Conservation (phyloP, 92 coral and sea anemone species). For the Micromussa lordhowensis region DNA sequence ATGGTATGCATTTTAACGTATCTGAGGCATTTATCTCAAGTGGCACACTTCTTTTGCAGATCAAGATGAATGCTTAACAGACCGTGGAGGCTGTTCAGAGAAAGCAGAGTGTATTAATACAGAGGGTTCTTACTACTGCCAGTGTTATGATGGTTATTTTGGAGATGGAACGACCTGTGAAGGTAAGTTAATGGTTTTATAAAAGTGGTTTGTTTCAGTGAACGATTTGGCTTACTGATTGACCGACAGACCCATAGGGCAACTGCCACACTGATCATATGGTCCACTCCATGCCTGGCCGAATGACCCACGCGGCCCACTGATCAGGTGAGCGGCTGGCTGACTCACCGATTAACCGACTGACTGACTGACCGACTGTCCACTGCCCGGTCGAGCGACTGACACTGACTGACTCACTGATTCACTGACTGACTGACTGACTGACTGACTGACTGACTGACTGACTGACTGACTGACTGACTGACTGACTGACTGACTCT, state of each 20-base stretch:
- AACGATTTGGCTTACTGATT: background rate
- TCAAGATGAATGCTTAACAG: slow-evolving; percentile 37
- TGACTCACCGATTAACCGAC: background rate
- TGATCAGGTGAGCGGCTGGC: background rate
- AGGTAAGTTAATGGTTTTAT: slow-evolving; percentile 45
- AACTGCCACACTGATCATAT: no score
- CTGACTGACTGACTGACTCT: background rate
- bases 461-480: background rate
- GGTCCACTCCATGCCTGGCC: background rate
- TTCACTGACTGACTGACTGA: background rate
- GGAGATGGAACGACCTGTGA: slow-evolving; percentile 72
- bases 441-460: background rate
- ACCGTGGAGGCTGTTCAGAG: slow-evolving; percentile 29
- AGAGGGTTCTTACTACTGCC: slow-evolving; percentile 69
- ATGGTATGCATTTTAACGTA: background rate
- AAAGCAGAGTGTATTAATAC: slow-evolving; percentile 75
- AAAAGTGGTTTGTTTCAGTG: background rate
- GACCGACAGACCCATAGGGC: background rate
- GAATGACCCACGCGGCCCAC: background rate
- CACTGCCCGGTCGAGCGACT: background rate
- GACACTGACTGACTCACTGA: background rate
- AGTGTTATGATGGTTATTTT: slow-evolving; percentile 68
- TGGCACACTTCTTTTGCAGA: slow-evolving; percentile 26
- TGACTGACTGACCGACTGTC: background rate
- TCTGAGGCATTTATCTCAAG: background rate